These are phyloP conservation scores for Camelus bactrianus DNA, from an alignment of 2,113 vertebrate species.

Conservation along the genomic window DNA sequence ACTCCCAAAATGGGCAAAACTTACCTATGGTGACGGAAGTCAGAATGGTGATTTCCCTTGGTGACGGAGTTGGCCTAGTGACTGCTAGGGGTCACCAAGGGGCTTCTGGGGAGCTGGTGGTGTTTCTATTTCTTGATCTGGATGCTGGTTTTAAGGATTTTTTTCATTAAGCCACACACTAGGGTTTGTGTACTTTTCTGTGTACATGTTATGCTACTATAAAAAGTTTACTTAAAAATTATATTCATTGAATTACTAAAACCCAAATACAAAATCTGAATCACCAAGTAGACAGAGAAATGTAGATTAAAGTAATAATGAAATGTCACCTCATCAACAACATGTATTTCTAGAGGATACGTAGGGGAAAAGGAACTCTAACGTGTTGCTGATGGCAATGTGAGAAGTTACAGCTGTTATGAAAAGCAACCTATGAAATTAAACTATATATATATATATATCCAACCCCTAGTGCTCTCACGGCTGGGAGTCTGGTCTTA, in stretches of 20 bases:
- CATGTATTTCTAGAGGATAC: neutral
- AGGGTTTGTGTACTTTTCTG: neutral
- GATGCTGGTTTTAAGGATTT: neutral
- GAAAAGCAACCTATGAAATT: constrained; percentile 53
- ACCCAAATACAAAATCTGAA: constrained; percentile 25
- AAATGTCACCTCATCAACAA: constrained; percentile 7
- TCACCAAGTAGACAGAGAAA: constrained; percentile 19
- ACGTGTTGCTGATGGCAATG: neutral
- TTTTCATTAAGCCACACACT: neutral
- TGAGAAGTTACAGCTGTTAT: constrained; percentile 29
- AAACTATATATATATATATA: neutral
- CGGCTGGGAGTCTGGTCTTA: neutral
- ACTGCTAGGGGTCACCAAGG: neutral
- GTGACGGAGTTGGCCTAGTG: neutral
- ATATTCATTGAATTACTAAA: constrained; percentile 27
- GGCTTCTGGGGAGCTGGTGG: neutral
- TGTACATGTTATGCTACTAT: neutral
- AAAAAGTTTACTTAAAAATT: constrained; percentile 36
- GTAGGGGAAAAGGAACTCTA: neutral
- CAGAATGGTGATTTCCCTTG: neutral
- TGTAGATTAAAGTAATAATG: constrained; percentile 39
- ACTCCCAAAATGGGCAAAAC: neutral
- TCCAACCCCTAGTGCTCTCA: neutral
- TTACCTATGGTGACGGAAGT: neutral
- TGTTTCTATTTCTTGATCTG: neutral